Evolutionary conservation across 2,113 vertebrate genomes (phyloP), one percentile per base, ranked within the genome.

Genomic region (Aegithalos caudatus): DNA sequence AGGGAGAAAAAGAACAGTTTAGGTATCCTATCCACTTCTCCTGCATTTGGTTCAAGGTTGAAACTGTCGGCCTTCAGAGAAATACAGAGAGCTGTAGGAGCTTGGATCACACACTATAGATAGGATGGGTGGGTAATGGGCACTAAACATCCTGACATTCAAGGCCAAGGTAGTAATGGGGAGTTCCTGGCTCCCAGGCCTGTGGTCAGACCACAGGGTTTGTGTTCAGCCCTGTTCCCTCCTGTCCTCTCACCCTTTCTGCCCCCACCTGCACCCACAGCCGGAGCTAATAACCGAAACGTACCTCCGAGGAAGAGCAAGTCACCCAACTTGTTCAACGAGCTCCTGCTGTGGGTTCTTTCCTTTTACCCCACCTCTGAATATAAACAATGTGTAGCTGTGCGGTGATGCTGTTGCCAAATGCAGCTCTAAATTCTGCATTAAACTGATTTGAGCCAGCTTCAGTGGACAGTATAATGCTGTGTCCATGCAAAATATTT

Each of bases 111-210:
- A 6, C 5, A 21, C 45, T 37, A 0, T 18, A 45, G 53, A 7
- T 3, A 1, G 37, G 23, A 35, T 4, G 6, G 44, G 56, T 27
- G 25, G 33, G 8, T 72, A 66, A 40, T 3, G 8, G 81, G 25
- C 35, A 24, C 33, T 17, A 11, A 58, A 50, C 56, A 57, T 51
- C 50, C 37, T 9, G 2, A 12, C 0, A 3, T 28, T 81, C n/a
- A 79, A 85, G 50, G 71, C 70, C 58, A 73, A 61, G 62, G 76
- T 73, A 42, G 47, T 92, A 88, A 95, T 50, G 86, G 58, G 21
- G 11, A 86, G 79, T 92, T 95, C 88, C 88, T 94, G 76, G 79
- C 95, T 95, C 44, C 54, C 42, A 88, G 96, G 92, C 54, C 79
- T 86, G 67, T 78, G 76, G 86, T 95, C 62, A 67, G 50, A 79